Percentiles rank a stretch among this genome's conserved stretches.
phyloP scores from a whole-genome alignment of 2,888 invertebrate species.

The Empis stercorea region DNA sequence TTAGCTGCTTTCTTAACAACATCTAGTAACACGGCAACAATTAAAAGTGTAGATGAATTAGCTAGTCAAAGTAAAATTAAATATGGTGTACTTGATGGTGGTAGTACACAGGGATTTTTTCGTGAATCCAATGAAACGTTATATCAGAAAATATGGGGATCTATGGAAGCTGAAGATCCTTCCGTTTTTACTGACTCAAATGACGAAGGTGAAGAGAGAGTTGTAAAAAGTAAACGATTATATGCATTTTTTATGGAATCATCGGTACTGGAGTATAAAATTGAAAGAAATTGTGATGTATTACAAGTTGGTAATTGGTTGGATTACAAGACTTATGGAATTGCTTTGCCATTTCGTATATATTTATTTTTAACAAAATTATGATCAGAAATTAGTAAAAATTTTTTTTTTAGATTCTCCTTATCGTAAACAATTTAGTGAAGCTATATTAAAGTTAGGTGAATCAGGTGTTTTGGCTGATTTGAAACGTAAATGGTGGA shows the following conservation, averaged over 20 bases:
- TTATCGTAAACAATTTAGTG: constrained; percentile 69
- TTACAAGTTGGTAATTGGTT: constrained; percentile 69
- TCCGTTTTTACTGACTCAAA: constrained; percentile 73
- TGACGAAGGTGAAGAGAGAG: constrained; percentile 76
- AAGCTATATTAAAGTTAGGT: constrained; percentile 79
- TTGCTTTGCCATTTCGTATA: constrained; percentile 83
- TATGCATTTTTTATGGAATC: constrained; percentile 98
- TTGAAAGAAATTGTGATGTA: constrained; percentile 73
- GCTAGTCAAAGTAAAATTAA: constrained; percentile 88
- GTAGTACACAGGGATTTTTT: constrained; percentile 88
- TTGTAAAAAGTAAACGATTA: constrained; percentile 58
- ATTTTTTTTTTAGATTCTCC: constrained; percentile 49
- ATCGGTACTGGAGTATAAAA: constrained; percentile 82
- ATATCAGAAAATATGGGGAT: constrained; percentile 85
- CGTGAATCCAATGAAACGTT: constrained; percentile 74
- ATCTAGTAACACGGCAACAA: constrained; percentile 53
- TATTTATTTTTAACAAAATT: too few relatives aligned
- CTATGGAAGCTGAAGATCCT: constrained; percentile 75
- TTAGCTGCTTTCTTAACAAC: constrained; percentile 87
- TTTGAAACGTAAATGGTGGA: constrained; percentile 90
- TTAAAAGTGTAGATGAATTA: constrained; percentile 83
- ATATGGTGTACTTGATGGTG: constrained; percentile 82
- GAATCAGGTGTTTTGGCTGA: constrained; percentile 70
- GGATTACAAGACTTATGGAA: constrained; percentile 88
- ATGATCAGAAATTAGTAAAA: not conserved